Evolutionary conservation across 2,888 invertebrate species (phyloP), one percentile per base, ranked within the genome.

Genomic region (Carabus problematicus): DNA sequence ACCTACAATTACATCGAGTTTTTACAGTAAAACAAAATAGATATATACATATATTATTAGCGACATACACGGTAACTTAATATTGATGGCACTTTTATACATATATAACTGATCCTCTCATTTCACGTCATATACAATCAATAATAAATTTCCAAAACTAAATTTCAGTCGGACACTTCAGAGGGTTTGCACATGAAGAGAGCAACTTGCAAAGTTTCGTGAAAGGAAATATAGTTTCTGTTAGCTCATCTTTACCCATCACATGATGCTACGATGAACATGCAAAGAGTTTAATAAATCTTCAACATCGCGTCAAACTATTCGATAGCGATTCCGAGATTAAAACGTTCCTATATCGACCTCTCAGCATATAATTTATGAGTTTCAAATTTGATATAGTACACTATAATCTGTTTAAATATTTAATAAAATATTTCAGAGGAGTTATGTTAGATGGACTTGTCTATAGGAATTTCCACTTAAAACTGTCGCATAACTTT

Each of bases 241-340:
- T 55, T 55, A 14, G 19, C 55, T 55, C 39, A 29, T 55, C 55
- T 19, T 8, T 19, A 55, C 55, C 29, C 29, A 29, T 29, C 29
- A 29, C 29, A 29, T 6, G 3, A 29, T 29, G 29, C 29, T 29
- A 29, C 29, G 29, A 29, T 29, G 29, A 2, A 16, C 55, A 18
- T 55, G 19, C 18, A 16, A 39, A 55, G 39, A 55, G 19, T 55
- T 55, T 55, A 18, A 55, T 55, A 55, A 19, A 55, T 55, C 29
- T 55, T n/a, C 39, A 55, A 55, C 19, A 39, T 55, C 29, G 19
- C 55, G 19, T 19, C 55, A 19, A 19, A 55, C n/a, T 55, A 55
- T 55, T 55, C 29, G 19, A 11, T 55, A 55, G n/a, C 55, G 18
- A 55, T 55, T 18, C 11, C 29, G 39, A 55, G 55, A 55, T 55